Conservation (phyloP, 1,140 invertebrate genomes). For the Cydia strobilella region DNA sequence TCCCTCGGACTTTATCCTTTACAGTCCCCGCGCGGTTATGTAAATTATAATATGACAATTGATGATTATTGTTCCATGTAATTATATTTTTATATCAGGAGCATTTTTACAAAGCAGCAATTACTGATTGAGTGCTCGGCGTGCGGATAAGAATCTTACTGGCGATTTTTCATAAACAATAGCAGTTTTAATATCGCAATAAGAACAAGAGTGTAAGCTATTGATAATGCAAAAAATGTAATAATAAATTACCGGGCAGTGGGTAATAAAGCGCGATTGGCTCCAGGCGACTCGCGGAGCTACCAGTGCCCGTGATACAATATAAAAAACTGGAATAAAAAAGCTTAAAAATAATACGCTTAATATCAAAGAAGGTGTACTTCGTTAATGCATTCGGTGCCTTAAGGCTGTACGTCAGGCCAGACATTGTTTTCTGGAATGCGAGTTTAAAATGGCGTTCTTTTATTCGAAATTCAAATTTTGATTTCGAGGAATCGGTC, state of each 20-base stretch:
- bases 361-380: constrained; percentile 77
- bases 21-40: constrained; percentile 25
- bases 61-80: constrained; percentile 26
- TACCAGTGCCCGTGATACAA: constrained; percentile 68
- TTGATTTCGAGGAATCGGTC: constrained; percentile 51
- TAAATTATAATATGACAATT: constrained; percentile 36
- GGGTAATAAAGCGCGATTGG: constrained; percentile 77
- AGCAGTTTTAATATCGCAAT: constrained; percentile 76
- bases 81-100: constrained; percentile 36
- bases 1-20: constrained; percentile 32
- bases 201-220: constrained; percentile 67
- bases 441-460: constrained; percentile 53
- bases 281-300: constrained; percentile 71
- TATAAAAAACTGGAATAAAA: constrained; percentile 55
- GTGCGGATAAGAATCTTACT: constrained; percentile 61
- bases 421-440: constrained; percentile 78
- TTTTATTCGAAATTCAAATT: constrained; percentile 51
- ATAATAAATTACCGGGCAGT: constrained; percentile 76
- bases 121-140: constrained; percentile 46
- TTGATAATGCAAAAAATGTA: constrained; percentile 80
- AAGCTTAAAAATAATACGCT: constrained; percentile 69
- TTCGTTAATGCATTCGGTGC: constrained; percentile 77
- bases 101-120: constrained; percentile 34
- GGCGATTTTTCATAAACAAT: constrained; percentile 78
- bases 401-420: constrained; percentile 71